phyloP scores from a whole-genome alignment of 2,797 vertebrate species.

The Halcyon badia region DNA sequence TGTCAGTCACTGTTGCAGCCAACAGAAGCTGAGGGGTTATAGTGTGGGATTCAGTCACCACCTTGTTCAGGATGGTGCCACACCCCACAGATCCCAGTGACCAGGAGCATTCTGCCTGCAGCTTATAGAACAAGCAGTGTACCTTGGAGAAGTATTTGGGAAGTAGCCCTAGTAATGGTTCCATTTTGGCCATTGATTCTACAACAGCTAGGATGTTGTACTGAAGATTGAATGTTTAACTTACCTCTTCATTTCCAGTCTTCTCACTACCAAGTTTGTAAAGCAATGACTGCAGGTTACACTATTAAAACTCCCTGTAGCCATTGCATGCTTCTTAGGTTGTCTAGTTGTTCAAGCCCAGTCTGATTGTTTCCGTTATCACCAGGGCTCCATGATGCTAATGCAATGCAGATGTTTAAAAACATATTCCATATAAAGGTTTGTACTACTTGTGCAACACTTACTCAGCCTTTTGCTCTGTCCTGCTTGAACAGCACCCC shows the following conservation, averaged over 20 bases:
- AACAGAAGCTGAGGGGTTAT: not conserved
- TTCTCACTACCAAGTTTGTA: not conserved
- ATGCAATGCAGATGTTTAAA: not conserved
- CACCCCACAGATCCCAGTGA: not conserved
- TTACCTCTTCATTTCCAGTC: not conserved
- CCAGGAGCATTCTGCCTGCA: not conserved
- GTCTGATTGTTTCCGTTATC: not conserved
- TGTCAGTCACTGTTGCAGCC: slow-evolving; percentile 55
- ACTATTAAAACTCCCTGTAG: not conserved
- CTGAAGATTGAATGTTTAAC: rapidly evolving
- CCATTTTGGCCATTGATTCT: rapidly evolving
- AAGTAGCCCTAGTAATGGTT: not conserved
- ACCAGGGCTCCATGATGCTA: not conserved
- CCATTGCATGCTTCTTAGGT: not conserved
- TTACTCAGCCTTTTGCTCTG: not conserved
- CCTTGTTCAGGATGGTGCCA: not conserved
- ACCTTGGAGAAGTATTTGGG: rapidly evolving
- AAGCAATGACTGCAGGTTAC: not conserved
- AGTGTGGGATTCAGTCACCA: not conserved
- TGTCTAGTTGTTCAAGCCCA: not conserved
- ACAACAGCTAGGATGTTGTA: not conserved
- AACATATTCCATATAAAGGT: rapidly evolving
- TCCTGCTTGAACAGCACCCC: not conserved
- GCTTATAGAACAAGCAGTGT: rapidly evolving
- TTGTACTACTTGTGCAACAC: rapidly evolving